Evolutionary conservation across 1,140 invertebrate genomes (phyloP), one percentile per base, ranked within the genome.

Genomic region (Drosophila insularis): DNA sequence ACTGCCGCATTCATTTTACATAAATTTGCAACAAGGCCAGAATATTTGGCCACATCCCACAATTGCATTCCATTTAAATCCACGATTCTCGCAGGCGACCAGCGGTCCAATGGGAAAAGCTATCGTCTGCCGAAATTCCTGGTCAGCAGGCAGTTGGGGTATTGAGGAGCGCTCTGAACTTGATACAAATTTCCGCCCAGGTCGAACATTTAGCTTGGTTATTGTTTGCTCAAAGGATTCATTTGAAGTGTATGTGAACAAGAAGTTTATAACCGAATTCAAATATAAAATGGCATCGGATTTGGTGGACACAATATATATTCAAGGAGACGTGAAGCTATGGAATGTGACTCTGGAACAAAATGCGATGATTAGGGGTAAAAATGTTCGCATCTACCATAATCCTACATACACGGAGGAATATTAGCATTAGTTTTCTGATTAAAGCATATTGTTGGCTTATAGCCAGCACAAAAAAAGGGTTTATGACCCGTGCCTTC

Each of bases 21-120:
- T 96, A 23, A 96, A 96, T 92, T 89, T 96, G 43, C 95, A 95
- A 81, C 93, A 94, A 63, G 94, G 94, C 4, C 91, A 93, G 63
- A 92, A 93, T 21, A 92, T 94, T 58, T 95, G 94, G 92, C 95
- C 95, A 1, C 94, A 95, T 92, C 94, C 94, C 7, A 82, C 91
- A 14, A 94, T 95, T 46, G 92, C 93, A 31, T 92, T 95, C 74
- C 95, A 95, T 90, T 90, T 95, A 58, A 95, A 95, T 91, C 94
- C 95, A 8, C 92, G 95, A 55, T 95, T 95, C 90, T 91, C 90
- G 46, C 90, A 89, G 66, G 70, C 71, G 13, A 89, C 81, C 35
- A 90, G 86, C 21, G 78, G 77, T 0, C 73, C 76, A n/a, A 77
- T 91, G 8, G 90, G 90, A 4, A 90, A 84, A 35, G 81, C 87